Evolutionary conservation across 2,888 invertebrate species (phyloP).

Genomic region (Arenicola marina): DNA sequence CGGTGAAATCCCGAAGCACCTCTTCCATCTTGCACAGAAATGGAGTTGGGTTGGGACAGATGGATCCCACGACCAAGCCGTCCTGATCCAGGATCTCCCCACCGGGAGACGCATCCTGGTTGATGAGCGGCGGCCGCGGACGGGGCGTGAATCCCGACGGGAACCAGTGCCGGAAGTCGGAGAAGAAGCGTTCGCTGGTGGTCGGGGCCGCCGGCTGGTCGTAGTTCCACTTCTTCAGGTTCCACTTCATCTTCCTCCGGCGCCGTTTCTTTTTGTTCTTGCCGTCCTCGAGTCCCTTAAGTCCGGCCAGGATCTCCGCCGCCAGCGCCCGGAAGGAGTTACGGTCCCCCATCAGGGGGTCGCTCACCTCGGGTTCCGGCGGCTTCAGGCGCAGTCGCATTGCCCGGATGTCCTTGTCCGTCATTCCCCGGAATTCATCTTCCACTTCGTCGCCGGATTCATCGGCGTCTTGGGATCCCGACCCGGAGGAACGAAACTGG

Average conservation of each 20-base stretch:
- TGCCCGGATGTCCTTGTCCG: constrained; percentile 15
- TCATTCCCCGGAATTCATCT: background rate
- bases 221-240: background rate
- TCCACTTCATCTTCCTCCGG: background rate
- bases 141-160: no score
- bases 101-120: no score
- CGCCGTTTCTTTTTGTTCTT: constrained; percentile 11
- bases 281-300: background rate
- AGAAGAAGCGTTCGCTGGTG: background rate
- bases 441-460: background rate
- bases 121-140: no score
- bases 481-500: no score
- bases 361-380: background rate
- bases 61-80: no score
- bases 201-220: no score
- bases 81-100: no score
- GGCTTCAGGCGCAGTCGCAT: constrained; percentile 9
- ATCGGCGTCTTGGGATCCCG: background rate
- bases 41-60: no score
- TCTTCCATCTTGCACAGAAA: no score
- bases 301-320: background rate
- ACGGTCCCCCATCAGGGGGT: background rate
- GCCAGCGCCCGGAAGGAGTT: background rate
- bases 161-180: background rate
- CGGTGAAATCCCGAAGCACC: no score